Conservation (phyloP, 92 coral and sea anemone genomes). For the Epizoanthus scotinus region DNA sequence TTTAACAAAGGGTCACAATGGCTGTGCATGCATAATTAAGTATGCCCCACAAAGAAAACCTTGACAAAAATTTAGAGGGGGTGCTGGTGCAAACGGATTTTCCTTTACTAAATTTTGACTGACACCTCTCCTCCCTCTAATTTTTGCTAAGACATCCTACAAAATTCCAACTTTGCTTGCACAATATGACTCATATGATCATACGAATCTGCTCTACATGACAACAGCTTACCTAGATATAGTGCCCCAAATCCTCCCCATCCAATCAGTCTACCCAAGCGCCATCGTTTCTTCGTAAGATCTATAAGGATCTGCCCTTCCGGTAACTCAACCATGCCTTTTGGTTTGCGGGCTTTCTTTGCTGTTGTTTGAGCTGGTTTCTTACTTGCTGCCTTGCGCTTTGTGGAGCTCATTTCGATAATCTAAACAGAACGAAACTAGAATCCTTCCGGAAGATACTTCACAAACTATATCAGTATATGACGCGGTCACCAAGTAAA, state of each 20-base stretch:
- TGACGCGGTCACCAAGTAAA: constrained; percentile 30
- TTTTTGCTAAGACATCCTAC: too few relatives aligned
- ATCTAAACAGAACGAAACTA: neutral
- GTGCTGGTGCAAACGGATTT: too few relatives aligned
- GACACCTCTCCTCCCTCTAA: too few relatives aligned
- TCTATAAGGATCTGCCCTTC: constrained; percentile 78
- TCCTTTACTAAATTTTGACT: too few relatives aligned
- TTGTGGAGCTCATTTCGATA: constrained; percentile 72
- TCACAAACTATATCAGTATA: too few relatives aligned
- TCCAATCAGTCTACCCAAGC: constrained; percentile 81
- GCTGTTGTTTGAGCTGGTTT: constrained; percentile 54
- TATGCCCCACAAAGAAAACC: too few relatives aligned
- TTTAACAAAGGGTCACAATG: too few relatives aligned
- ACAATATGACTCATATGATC: neutral
- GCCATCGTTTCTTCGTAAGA: constrained; percentile 83
- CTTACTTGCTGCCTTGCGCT: constrained; percentile 56
- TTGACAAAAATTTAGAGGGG: too few relatives aligned
- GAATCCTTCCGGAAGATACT: too few relatives aligned
- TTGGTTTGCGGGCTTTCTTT: constrained; percentile 84
- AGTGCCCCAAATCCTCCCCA: constrained; percentile 99
- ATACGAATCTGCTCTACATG: neutral
- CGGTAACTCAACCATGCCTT: constrained; percentile 89
- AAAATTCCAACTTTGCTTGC: too few relatives aligned
- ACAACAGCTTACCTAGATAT: constrained; percentile 67
- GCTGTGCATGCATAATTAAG: too few relatives aligned